phyloP scores from a whole-genome alignment of 2,888 invertebrate species.

The Mechanitis messenoides region DNA sequence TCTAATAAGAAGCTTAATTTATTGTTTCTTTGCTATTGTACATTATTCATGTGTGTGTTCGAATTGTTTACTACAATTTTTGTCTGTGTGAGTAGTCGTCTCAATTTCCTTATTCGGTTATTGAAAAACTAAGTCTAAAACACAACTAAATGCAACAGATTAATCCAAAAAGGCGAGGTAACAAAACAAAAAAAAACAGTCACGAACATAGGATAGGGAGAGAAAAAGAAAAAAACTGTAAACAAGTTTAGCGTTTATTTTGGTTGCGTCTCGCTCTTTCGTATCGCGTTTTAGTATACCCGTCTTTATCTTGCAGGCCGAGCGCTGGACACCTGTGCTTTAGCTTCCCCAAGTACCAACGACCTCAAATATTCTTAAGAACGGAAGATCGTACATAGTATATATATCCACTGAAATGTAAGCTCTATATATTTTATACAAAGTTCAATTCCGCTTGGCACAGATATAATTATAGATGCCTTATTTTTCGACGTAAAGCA shows the following conservation, averaged over 20 bases:
- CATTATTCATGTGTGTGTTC: no score
- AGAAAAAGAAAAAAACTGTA: constrained; percentile 68
- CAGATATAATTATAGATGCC: constrained; percentile 56
- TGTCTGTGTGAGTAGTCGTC: not conserved
- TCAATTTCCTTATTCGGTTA: constrained; percentile 11
- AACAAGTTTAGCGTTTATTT: constrained; percentile 77
- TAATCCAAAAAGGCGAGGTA: constrained; percentile 68
- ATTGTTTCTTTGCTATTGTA: not conserved
- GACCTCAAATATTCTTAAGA: constrained; percentile 59
- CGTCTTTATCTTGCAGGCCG: constrained; percentile 56
- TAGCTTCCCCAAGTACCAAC: constrained; percentile 77
- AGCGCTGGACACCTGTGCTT: constrained; percentile 78
- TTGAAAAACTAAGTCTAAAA: constrained; percentile 50
- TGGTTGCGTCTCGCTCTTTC: constrained; percentile 65
- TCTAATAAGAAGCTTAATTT: constrained; percentile 44
- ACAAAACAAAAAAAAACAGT: constrained; percentile 71
- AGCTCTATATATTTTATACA: constrained; percentile 34
- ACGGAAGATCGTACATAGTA: constrained; percentile 49
- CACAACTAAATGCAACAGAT: constrained; percentile 73
- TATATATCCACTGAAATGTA: constrained; percentile 39
- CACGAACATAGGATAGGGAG: constrained; percentile 77
- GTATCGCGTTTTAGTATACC: constrained; percentile 35
- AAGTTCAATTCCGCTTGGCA: constrained; percentile 38
- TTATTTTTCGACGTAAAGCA: constrained; percentile 68
- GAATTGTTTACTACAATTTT: no score